Evolutionary conservation across 2,113 vertebrate species (phyloP), one percentile per base, ranked within the genome.

Genomic region (Centrocercus urophasianus): DNA sequence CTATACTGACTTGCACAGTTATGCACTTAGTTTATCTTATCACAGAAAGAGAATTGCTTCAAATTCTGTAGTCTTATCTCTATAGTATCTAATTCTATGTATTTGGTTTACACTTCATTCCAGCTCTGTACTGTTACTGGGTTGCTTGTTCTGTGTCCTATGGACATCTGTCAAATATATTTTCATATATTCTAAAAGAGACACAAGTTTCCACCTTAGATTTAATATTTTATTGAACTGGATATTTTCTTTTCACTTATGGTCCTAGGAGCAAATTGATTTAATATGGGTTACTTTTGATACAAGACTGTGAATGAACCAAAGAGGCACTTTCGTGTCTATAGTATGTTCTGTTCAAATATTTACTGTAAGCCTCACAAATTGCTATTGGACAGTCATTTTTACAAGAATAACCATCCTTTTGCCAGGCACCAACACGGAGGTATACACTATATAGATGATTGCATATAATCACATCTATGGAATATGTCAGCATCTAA

Each of bases 401-500:
- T 85, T 67, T 47, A 25, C 47, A 65, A 3, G n/a, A 42, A 34
- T 9, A 28, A 24, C 18, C 24, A 28, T 28, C 8, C 8, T 10
- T 0, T 8, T 40, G 5, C 32, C 65, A 52, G 32, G 40, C 63
- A 72, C 9, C 40, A 2, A 21, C 4, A n/a, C 4, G 8, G 14
- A 10, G 36, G 20, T 24, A 36, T 61, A 34, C 22, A 24, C 59
- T 61, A 24, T 24, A 36, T 24, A 61, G 14, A 61, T 24, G 42
- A 32, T 2, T 20, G 19, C 21, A 6, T 1, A 5, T 15, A 21
- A 19, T 3, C 15, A 22, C 4, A 36, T 52, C 17, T 36, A 3
- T n/a, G 22, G 60, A 32, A 34, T 34, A 25, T 28, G 57, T 22
- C 87, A 5, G 14, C 1, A 3, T 24, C 28, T 4, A 65, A 83